Evolutionary conservation across 2,797 vertebrate genomes (phyloP).

Genomic region (Micromesistius poutassou): DNA sequence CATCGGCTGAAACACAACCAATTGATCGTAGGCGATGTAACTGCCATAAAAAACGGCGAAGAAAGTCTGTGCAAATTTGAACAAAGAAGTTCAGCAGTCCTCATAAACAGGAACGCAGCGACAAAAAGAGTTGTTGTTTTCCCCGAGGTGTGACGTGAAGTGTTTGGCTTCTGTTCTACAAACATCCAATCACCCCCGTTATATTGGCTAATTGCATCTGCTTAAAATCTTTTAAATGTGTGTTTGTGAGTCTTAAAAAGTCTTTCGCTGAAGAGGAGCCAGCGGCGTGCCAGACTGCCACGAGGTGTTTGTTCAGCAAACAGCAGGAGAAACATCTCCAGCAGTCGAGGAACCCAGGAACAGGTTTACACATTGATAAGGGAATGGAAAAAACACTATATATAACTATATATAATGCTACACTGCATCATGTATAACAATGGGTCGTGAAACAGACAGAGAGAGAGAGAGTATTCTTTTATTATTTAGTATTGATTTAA

Average conservation of each 20-base stretch:
- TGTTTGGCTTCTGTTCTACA: background rate
- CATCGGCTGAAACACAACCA: too few species aligned
- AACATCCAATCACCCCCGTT: background rate
- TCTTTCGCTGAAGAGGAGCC: background rate
- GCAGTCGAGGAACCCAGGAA: background rate
- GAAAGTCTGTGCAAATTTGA: too few species aligned
- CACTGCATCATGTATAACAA: background rate
- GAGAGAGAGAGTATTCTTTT: too few species aligned
- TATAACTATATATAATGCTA: background rate
- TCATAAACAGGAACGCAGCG: too few species aligned
- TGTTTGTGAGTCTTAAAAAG: background rate
- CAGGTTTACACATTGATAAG: background rate
- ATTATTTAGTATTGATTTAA: too few species aligned
- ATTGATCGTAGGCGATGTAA: too few species aligned
- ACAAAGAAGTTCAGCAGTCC: too few species aligned
- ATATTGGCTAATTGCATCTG: conserved; percentile 1
- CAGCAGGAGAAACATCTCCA: background rate
- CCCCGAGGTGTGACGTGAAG: background rate
- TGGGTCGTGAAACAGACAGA: too few species aligned
- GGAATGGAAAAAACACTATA: background rate
- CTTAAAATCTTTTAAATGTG: background rate
- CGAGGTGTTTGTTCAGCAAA: conserved; percentile 2
- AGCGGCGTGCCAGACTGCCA: background rate
- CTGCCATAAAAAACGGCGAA: too few species aligned
- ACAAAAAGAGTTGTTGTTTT: background rate